These are phyloP conservation scores for Actenoides hombroni DNA, from an alignment of 2,113 vertebrate genomes.

Conservation along the genomic window DNA sequence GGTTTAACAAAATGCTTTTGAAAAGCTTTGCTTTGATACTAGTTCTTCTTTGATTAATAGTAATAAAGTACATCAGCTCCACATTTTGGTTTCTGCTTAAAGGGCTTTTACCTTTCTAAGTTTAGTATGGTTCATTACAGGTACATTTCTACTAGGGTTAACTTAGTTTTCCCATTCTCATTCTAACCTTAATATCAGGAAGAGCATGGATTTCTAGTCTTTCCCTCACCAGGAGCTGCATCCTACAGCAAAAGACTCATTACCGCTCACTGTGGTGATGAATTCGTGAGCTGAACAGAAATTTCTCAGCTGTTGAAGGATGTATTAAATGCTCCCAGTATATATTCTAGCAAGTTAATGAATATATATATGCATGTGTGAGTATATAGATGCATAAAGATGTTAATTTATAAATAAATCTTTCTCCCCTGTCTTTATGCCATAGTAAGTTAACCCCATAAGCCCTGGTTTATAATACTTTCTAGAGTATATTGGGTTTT, in stretches of 20 bases:
- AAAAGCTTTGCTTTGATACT: background rate
- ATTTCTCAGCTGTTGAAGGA: slow-evolving; percentile 29
- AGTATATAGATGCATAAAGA: background rate
- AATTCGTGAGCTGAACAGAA: background rate
- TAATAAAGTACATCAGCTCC: background rate
- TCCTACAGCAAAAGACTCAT: background rate
- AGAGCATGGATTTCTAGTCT: background rate
- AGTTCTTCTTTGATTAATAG: background rate
- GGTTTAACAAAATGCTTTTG: background rate
- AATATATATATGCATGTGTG: background rate
- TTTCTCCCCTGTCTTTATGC: background rate
- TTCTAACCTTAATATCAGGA: background rate
- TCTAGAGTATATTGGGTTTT: background rate
- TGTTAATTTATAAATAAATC: slow-evolving; percentile 30
- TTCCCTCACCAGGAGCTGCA: background rate
- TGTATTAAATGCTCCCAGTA: slow-evolving; percentile 17
- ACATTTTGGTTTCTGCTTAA: background rate
- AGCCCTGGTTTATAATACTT: background rate
- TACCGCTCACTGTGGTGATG: slow-evolving; percentile 10
- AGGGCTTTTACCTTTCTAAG: background rate
- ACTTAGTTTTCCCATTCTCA: background rate
- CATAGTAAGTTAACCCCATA: background rate
- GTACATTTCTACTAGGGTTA: background rate
- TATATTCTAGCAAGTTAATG: slow-evolving; percentile 22
- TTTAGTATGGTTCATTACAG: background rate